Base-by-base conservation (phyloP, 2,113 vertebrate species). In the Aplodontia rufa region DNA sequence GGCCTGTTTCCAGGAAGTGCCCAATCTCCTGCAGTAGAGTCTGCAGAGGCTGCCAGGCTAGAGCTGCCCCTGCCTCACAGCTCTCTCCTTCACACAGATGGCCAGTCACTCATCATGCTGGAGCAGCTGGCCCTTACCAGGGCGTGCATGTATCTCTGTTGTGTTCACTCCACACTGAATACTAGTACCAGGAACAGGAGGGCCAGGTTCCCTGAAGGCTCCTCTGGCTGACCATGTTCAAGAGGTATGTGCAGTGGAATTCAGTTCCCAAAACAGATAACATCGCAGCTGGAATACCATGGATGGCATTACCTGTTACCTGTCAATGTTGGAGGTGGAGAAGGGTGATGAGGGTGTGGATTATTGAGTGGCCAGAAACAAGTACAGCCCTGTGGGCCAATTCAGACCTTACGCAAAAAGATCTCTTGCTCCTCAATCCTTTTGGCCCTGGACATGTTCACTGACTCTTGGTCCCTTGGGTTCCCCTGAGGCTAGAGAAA, bases 371-470 rank as follows among this genome's bases (percentile, higher is more conserved):
- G 1, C 45, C 30, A 93, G 71, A 94, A 8, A 5, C 2, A 0
- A 0, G 7, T 37, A 71, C 84, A 58, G 69, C 22, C 8, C 1
- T 0, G 4, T 1, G 2, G 1, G 3, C 2, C 8, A 68, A 30
- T 30, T 49, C 0, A 26, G 30, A 1, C 4, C 32, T 24, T 2
- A 9, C 13, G 19, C 66, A 85, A n/a, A 82, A 92, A 86, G 13
- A 6, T 0, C 71, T 32, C 14, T 16, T 1, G 0, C 30, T 68
- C 8, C 22, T 35, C 1, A 7, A 10, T 45, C 49, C 19, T 3
- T 22, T 20, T 47, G 9, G 37, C 35, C 72, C 37, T 40, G 45
- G 19, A 7, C 53, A n/a, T 17, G 35, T n/a, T 68, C 80, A 14
- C 1, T 4, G 0, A 14, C 49, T 62, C 30, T 12, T 35, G 20